Conservation (phyloP, 2,888 invertebrate species). For the Crossocerus cetratus region DNA sequence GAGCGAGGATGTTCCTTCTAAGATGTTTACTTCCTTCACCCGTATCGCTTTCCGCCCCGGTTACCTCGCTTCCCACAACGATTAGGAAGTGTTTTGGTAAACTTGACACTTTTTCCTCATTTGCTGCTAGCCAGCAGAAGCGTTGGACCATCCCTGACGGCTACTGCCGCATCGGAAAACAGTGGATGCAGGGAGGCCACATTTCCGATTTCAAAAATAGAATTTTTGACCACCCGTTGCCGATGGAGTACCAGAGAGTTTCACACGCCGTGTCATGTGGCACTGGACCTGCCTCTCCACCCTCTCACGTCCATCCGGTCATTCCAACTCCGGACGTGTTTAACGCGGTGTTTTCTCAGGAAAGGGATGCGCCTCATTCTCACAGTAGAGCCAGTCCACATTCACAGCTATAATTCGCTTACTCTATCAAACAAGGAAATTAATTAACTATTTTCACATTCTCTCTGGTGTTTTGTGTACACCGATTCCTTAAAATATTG, state of each 20-base stretch:
- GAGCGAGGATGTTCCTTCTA: background rate
- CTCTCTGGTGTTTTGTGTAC: too few relatives aligned
- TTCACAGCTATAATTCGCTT: too few relatives aligned
- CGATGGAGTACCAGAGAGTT: conserved; percentile 50
- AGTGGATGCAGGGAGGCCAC: conserved; percentile 6
- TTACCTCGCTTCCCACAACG: background rate
- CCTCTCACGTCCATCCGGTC: conserved; percentile 65
- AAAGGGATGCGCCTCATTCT: conserved; percentile 55
- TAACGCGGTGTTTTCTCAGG: conserved; percentile 62
- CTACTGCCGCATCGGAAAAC: conserved; percentile 19
- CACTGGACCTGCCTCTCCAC: conserved; percentile 66
- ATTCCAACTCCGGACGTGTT: conserved; percentile 60
- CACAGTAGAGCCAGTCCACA: too few relatives aligned
- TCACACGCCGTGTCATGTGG: conserved; percentile 71
- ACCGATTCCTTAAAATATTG: too few relatives aligned
- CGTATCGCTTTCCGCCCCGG: background rate
- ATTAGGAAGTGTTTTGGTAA: background rate
- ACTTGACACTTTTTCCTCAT: conserved; percentile 29
- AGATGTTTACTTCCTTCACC: conserved; percentile 28
- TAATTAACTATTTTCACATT: too few relatives aligned
- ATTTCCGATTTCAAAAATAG: conserved; percentile 47
- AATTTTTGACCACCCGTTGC: conserved; percentile 14
- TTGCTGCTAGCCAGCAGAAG: conserved; percentile 12
- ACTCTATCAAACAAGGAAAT: too few relatives aligned
- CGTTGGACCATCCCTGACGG: conserved; percentile 17